A percentile compares a stretch with the other conserved stretches of the same genome.
phyloP scores from a whole-genome alignment of 2,797 vertebrate genomes.

The Tokudaia muenninki region DNA sequence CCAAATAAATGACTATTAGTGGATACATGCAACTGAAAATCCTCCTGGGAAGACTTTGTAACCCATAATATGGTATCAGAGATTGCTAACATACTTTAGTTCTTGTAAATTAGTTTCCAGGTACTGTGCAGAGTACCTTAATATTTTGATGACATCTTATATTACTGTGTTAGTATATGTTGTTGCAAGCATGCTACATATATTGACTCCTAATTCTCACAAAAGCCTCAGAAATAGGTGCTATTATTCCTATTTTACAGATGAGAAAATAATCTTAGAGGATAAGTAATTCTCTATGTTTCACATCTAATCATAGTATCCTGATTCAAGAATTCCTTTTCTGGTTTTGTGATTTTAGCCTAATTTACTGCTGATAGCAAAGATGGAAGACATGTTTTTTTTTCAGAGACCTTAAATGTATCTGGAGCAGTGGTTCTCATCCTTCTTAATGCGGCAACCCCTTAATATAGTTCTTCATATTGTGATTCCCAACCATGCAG shows the following conservation, averaged over 20 bases:
- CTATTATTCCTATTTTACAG: slow-evolving; percentile 41
- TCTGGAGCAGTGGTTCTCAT: neutral
- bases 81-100: neutral
- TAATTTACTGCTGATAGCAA: slow-evolving; percentile 24
- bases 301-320: neutral
- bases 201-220: slow-evolving; percentile 8
- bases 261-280: neutral
- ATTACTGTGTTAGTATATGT: neutral
- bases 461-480: neutral
- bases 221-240: neutral
- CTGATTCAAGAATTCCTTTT: neutral
- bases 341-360: neutral
- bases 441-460: neutral
- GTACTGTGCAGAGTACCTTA: slow-evolving; percentile 9
- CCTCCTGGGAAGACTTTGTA: neutral
- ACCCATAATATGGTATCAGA: neutral
- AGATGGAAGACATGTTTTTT: slow-evolving; percentile 26
- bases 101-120: neutral
- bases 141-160: slow-evolving; percentile 49
- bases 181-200: neutral
- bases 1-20: slow-evolving; percentile 9
- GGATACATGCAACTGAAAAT: neutral
- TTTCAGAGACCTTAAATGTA: slow-evolving; percentile 33
- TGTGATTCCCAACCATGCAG: neutral
- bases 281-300: neutral